Conservation (phyloP, 2,888 invertebrate species). For the Sesia apiformis region DNA sequence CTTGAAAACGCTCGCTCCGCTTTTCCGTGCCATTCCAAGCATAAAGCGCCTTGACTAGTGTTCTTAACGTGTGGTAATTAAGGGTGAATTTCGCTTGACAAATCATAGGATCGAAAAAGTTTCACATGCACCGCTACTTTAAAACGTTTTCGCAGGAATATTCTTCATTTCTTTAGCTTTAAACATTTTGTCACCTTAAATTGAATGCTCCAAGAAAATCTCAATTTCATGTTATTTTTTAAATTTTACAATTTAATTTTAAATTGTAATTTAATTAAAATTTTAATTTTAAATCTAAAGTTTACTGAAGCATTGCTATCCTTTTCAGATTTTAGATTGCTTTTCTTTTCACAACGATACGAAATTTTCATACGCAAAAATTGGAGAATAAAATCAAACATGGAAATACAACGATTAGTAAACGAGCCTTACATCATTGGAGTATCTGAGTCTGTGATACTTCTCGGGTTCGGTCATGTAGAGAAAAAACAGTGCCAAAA, state of each 20-base stretch:
- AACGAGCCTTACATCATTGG: no score
- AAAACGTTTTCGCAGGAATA: constrained; percentile 29
- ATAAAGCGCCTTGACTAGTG: constrained; percentile 39
- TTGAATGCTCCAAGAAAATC: constrained; percentile 44
- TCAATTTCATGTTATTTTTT: constrained; percentile 12
- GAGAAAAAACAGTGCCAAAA: no score
- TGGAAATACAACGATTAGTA: no score
- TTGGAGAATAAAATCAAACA: no score
- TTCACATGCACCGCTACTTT: constrained; percentile 38
- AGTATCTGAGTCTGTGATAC: no score
- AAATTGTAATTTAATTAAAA: not conserved
- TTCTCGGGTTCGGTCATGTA: no score
- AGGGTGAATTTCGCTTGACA: constrained; percentile 61
- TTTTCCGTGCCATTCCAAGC: not conserved
- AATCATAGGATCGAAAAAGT: constrained; percentile 43
- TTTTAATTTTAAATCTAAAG: no score
- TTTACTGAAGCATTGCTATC: no score
- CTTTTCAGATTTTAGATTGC: no score
- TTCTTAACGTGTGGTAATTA: constrained; percentile 60
- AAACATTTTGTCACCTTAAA: constrained; percentile 51
- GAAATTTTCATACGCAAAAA: no score
- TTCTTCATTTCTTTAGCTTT: constrained; percentile 37
- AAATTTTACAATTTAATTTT: not conserved
- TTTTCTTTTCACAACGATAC: no score
- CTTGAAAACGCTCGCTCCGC: constrained; percentile 29